phyloP scores from a whole-genome alignment of 2,797 vertebrate genomes.

The Chelon auratus region DNA sequence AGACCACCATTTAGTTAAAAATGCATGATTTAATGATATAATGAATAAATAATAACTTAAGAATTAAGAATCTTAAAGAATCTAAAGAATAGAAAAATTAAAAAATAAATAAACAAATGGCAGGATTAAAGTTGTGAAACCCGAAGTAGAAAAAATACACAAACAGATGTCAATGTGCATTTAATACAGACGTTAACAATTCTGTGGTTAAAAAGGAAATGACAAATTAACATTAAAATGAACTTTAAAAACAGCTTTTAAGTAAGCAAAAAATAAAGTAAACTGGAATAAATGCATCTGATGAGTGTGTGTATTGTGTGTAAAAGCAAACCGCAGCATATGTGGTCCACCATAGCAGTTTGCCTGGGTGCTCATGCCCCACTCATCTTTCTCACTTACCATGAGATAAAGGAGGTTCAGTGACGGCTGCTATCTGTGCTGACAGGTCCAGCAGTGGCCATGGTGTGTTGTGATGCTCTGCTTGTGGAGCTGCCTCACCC shows the following conservation, averaged over 20 bases:
- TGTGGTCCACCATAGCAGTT: neutral
- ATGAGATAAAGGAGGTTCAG: conserved; percentile 30
- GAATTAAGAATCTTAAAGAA: too few species aligned
- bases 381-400: conserved; percentile 16
- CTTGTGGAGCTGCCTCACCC: conserved; percentile 10
- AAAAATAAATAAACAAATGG: too few species aligned
- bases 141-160: neutral
- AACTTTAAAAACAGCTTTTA: conserved; percentile 29
- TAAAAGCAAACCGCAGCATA: neutral
- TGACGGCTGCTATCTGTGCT: conserved; percentile 11
- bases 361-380: neutral
- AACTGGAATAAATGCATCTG: conserved; percentile 12
- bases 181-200: too few species aligned
- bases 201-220: conserved; percentile 8
- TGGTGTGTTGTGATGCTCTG: conserved; percentile 1
- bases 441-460: conserved; percentile 31
- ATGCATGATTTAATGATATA: too few species aligned
- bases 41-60: too few species aligned
- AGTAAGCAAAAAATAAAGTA: conserved; percentile 19
- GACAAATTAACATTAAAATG: neutral
- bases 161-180: too few species aligned
- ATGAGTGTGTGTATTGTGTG: neutral
- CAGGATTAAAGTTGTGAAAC: too few species aligned
- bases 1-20: too few species aligned
- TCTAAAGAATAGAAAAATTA: too few species aligned